phyloP scores from a whole-genome alignment of 2,888 invertebrate genomes.

The Limnephilus lunatus region DNA sequence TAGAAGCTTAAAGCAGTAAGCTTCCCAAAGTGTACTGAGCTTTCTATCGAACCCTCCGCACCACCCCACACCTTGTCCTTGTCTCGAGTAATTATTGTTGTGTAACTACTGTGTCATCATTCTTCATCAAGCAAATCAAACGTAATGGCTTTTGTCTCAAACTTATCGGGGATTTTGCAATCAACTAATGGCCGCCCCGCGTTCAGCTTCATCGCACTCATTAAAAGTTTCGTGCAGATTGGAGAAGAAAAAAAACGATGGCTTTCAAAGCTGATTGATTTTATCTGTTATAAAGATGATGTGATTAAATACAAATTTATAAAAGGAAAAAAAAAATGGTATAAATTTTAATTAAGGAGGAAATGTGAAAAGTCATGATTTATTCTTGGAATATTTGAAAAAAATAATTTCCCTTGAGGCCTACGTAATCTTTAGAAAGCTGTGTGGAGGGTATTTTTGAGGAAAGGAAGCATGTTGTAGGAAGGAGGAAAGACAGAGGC shows the following conservation, averaged over 20 bases:
- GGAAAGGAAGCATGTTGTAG: no score
- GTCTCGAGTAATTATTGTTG: constrained; percentile 64
- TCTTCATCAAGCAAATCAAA: constrained; percentile 65
- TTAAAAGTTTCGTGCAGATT: constrained; percentile 43
- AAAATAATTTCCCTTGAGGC: no score
- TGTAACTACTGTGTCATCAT: constrained; percentile 61
- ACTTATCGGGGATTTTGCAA: constrained; percentile 60
- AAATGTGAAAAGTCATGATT: background rate
- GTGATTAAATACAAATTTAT: background rate
- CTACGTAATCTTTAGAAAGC: no score
- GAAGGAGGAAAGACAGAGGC: no score
- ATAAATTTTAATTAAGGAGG: background rate
- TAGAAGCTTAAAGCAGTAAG: constrained; percentile 62
- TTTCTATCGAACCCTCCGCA: constrained; percentile 8
- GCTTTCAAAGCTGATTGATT: background rate
- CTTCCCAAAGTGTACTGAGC: constrained; percentile 33
- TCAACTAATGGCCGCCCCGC: constrained; percentile 60
- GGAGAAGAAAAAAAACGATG: background rate
- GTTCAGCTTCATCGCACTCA: constrained; percentile 44
- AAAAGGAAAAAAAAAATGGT: background rate
- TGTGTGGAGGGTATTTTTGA: no score
- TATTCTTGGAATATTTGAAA: no score
- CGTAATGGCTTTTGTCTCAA: constrained; percentile 65
- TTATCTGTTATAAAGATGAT: background rate
- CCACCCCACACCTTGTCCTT: constrained; percentile 26